phyloP scores from a whole-genome alignment of 2,797 vertebrate genomes.

The Meriones psammophilus region DNA sequence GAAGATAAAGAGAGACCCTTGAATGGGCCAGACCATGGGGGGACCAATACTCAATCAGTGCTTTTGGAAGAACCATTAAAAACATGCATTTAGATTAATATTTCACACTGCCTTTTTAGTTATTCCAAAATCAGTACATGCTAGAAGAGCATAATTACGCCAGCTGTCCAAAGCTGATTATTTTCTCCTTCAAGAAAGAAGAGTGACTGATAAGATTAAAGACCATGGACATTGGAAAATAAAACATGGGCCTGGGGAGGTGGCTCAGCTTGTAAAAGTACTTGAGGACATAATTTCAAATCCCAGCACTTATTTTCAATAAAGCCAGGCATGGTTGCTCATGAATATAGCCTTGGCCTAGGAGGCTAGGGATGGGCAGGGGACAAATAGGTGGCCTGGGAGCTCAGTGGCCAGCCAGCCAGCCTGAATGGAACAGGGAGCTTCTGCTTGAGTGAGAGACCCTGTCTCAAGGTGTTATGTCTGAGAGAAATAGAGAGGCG shows the following conservation, averaged over 20 bases:
- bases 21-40: neutral
- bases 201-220: neutral
- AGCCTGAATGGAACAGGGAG: neutral
- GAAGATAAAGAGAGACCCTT: neutral
- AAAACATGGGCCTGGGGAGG: neutral
- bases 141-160: neutral
- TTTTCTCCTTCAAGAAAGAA: neutral
- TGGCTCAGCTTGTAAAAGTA: neutral
- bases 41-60: neutral
- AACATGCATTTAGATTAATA: conserved; percentile 11
- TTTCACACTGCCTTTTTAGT: neutral
- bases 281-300: neutral
- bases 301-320: neutral
- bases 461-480: neutral
- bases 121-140: neutral
- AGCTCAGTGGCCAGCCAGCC: neutral
- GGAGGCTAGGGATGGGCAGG: neutral
- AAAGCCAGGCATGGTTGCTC: neutral
- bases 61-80: neutral
- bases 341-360: neutral
- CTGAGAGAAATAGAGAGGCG: neutral
- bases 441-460: neutral
- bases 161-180: neutral
- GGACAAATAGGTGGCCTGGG: neutral
- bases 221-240: neutral